phyloP scores from a whole-genome alignment of 2,797 vertebrate species.

The Eremophila alpestris region DNA sequence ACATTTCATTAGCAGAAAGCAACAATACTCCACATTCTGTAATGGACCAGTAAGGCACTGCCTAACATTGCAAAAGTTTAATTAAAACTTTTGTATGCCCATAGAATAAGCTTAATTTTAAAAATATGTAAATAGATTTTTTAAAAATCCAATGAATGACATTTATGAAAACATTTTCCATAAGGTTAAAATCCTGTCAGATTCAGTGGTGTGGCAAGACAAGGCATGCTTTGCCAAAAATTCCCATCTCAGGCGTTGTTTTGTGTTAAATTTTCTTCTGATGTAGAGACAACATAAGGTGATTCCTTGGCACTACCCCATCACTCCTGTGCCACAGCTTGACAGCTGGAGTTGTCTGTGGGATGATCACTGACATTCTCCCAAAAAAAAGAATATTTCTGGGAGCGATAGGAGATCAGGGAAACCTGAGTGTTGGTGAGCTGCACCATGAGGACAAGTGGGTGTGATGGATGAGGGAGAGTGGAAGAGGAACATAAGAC shows the following conservation, averaged over 20 bases:
- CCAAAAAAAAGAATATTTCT: not conserved
- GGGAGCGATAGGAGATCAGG: not conserved
- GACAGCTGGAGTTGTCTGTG: not conserved
- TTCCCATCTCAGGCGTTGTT: not conserved
- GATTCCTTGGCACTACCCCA: not conserved
- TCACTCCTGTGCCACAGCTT: not conserved
- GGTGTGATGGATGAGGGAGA: not conserved
- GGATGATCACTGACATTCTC: not conserved
- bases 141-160: accelerated
- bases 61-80: not conserved
- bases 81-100: not conserved
- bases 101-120: accelerated
- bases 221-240: not conserved
- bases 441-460: not conserved
- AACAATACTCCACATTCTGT: not conserved
- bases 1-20: not conserved
- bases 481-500: not conserved
- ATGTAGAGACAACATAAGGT: not conserved
- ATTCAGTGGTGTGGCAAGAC: not conserved
- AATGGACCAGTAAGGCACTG: not conserved
- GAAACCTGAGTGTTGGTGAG: not conserved
- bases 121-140: not conserved
- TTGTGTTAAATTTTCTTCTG: not conserved
- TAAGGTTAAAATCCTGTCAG: not conserved
- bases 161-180: not conserved